A percentile compares a stretch with the other conserved stretches of the same genome.
Evolutionary conservation across 1,140 invertebrate genomes (phyloP).

Genomic region (Drosophila parvula): DNA sequence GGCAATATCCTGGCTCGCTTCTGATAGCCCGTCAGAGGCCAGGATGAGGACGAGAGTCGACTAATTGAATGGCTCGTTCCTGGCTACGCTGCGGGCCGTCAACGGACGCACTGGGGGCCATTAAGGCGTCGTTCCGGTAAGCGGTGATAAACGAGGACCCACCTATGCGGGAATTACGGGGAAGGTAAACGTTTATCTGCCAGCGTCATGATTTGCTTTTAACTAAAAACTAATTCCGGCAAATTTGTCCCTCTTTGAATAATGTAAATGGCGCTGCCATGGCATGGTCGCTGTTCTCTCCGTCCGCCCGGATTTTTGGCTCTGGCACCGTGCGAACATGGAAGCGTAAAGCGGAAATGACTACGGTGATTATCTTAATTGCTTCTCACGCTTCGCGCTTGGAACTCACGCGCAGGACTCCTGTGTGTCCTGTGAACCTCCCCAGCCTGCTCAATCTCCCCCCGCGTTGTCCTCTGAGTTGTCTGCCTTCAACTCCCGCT

Average conservation of each 20-base stretch:
- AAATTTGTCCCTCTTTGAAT: constrained; percentile 73
- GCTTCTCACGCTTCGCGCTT: constrained; percentile 62
- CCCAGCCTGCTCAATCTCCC: not conserved
- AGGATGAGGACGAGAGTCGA: constrained; percentile 13
- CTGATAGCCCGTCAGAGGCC: constrained; percentile 3
- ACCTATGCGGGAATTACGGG: constrained; percentile 1
- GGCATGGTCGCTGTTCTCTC: not conserved
- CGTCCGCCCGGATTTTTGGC: constrained; percentile 13
- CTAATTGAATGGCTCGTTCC: constrained; percentile 37
- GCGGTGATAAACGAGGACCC: constrained; percentile 44
- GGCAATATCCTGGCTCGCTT: constrained; percentile 10
- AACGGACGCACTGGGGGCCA: constrained; percentile 14
- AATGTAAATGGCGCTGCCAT: constrained; percentile 54
- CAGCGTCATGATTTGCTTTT: constrained; percentile 75
- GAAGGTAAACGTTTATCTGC: constrained; percentile 40
- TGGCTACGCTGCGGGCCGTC: not conserved
- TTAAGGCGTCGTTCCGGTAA: constrained; percentile 37
- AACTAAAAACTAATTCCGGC: constrained; percentile 76
- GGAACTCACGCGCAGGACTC: constrained; percentile 31
- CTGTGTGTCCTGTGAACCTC: not conserved
- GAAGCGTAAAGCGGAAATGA: constrained; percentile 74
- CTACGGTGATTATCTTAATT: constrained; percentile 79
- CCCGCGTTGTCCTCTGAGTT: too few relatives aligned
- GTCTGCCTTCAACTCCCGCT: constrained; percentile 23
- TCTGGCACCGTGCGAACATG: constrained; percentile 25